A percentile compares a stretch with the other conserved stretches of the same genome.
These are phyloP conservation scores for Priocnemis perturbator DNA, from an alignment of 2,888 invertebrate species.

Conservation along the genomic window DNA sequence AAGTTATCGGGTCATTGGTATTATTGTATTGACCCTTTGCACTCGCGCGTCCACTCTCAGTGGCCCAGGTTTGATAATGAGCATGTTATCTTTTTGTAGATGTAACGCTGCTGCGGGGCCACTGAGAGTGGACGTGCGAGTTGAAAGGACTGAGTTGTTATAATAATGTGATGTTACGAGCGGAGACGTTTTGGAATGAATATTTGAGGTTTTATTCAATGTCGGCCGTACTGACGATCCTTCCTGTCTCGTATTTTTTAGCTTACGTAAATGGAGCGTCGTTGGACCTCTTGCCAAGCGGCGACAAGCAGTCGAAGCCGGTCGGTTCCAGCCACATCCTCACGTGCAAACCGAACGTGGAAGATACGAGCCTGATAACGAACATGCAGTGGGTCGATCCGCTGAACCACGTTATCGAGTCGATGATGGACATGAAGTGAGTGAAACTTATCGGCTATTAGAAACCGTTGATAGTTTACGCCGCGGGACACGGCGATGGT, in stretches of 20 bases:
- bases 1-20: too few species aligned
- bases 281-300: constrained; percentile 84
- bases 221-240: too few species aligned
- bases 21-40: too few species aligned
- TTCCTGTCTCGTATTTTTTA: constrained; percentile 40
- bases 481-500: not conserved
- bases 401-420: constrained; percentile 82
- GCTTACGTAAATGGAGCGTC: constrained; percentile 68
- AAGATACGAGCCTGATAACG: constrained; percentile 81
- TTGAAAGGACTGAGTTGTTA: too few species aligned
- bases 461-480: not conserved
- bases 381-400: constrained; percentile 90
- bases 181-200: too few species aligned
- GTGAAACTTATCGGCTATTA: constrained; percentile 64
- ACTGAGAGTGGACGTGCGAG: too few species aligned
- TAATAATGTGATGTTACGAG: too few species aligned
- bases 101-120: too few species aligned
- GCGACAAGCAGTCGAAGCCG: constrained; percentile 83
- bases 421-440: constrained; percentile 77
- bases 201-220: too few species aligned
- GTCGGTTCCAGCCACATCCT: constrained; percentile 86
- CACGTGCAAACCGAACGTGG: constrained; percentile 86
- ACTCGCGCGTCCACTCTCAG: too few species aligned
- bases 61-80: too few species aligned
- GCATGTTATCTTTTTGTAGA: too few species aligned